These are phyloP conservation scores for Eptatretus burgeri DNA, from an alignment of 2,113 vertebrate species.

Conservation along the genomic window DNA sequence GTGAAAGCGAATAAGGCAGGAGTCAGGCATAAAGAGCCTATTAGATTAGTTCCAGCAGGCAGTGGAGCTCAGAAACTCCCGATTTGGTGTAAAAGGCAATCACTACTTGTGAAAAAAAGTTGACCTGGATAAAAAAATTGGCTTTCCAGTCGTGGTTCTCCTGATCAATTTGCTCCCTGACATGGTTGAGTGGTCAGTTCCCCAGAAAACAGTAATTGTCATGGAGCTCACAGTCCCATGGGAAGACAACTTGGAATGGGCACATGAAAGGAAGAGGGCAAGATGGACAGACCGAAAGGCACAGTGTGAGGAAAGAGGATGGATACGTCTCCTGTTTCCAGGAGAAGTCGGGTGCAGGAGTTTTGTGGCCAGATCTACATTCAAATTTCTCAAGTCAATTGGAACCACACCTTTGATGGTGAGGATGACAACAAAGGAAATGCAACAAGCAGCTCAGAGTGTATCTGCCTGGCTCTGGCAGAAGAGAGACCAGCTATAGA, in stretches of 20 bases:
- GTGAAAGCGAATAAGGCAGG: too few species aligned
- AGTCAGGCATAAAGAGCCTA: neutral
- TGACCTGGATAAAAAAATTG: neutral
- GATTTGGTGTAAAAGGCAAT: too few species aligned
- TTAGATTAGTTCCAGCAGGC: neutral
- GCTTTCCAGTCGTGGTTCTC: neutral
- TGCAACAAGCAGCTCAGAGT: too few species aligned
- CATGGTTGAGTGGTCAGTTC: neutral
- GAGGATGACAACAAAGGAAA: too few species aligned
- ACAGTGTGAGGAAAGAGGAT: neutral
- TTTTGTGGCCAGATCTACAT: too few species aligned
- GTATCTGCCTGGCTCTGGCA: too few species aligned
- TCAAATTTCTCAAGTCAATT: too few species aligned
- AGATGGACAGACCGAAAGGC: neutral
- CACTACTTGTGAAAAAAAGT: neutral
- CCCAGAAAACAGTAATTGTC: neutral
- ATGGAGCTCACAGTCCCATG: neutral
- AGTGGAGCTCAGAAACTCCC: neutral
- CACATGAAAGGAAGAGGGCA: too few species aligned
- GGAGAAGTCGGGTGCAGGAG: neutral
- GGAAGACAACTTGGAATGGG: too few species aligned
- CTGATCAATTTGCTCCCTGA: neutral
- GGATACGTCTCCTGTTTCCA: neutral
- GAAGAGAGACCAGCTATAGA: too few species aligned
- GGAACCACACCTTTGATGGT: too few species aligned